A percentile compares a stretch with the other conserved stretches of the same genome.
Evolutionary conservation across 2,113 vertebrate species (phyloP).

Genomic region (Anguilla rostrata): DNA sequence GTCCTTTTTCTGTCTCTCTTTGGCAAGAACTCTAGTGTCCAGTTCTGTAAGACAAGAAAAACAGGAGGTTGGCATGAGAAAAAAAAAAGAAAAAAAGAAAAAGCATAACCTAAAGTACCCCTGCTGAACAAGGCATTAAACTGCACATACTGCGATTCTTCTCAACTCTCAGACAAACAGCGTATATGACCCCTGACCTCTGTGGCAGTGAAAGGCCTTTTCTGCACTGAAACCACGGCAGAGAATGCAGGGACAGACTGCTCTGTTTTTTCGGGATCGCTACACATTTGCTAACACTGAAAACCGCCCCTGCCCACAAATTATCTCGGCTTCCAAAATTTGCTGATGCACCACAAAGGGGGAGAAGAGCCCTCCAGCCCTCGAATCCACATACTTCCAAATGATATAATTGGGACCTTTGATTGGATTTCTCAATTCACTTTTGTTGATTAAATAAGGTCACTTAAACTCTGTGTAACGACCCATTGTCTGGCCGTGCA

Average conservation of each 20-base stretch:
- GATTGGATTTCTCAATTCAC: constrained; percentile 77
- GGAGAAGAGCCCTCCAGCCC: constrained; percentile 50
- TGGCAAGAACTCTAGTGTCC: constrained; percentile 87
- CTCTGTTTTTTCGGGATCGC: not conserved
- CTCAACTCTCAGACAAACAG: not conserved
- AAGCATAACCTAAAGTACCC: not conserved
- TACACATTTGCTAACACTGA: constrained; percentile 11
- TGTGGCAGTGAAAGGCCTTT: not conserved
- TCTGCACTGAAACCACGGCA: not conserved
- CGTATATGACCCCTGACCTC: not conserved
- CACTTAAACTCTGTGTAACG: constrained; percentile 72
- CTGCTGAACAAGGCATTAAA: not conserved
- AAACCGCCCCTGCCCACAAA: not conserved
- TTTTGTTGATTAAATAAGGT: constrained; percentile 80
- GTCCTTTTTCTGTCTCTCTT: constrained; percentile 97
- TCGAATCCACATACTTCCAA: constrained; percentile 73
- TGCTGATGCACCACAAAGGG: constrained; percentile 33
- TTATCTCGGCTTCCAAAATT: constrained; percentile 19
- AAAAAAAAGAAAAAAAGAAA: constrained; percentile 23
- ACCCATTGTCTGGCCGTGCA: constrained; percentile 69
- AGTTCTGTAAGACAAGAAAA: constrained; percentile 75
- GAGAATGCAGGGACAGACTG: not conserved
- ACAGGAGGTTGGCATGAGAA: constrained; percentile 22
- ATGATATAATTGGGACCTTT: constrained; percentile 79
- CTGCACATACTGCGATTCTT: not conserved